phyloP scores from a whole-genome alignment of 1,140 invertebrate species.

The Leptinotarsa lineolata region DNA sequence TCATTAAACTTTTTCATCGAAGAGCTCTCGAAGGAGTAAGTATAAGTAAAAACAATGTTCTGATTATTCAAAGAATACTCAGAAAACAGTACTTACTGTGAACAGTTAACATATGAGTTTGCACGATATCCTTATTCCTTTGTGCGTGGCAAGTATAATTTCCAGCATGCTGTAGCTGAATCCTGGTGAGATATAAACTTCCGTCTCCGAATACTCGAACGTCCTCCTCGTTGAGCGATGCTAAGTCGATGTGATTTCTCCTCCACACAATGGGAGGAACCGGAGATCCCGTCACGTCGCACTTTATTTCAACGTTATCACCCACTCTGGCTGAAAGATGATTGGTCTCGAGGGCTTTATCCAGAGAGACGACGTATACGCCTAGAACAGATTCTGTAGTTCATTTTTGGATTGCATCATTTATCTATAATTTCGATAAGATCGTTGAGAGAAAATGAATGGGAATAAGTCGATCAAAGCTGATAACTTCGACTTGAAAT shows the following conservation, averaged over 20 bases:
- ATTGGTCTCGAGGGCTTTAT: conserved; percentile 75
- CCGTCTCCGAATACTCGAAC: conserved; percentile 74
- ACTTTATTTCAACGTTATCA: conserved; percentile 81
- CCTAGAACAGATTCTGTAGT: conserved; percentile 56
- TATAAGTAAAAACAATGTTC: too few relatives aligned
- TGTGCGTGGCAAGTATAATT: conserved; percentile 82
- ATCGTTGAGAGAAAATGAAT: too few relatives aligned
- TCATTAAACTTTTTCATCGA: too few relatives aligned
- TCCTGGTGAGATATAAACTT: conserved; percentile 74
- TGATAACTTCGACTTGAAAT: too few relatives aligned
- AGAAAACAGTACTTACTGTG: conserved; percentile 67
- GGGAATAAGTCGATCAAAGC: too few relatives aligned
- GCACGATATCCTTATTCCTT: conserved; percentile 73
- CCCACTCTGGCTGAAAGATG: conserved; percentile 70
- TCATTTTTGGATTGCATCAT: conserved; percentile 10
- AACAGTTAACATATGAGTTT: conserved; percentile 76
- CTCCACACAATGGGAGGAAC: conserved; percentile 75
- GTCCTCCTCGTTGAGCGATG: conserved; percentile 67
- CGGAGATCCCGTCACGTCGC: conserved; percentile 74
- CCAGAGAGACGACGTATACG: conserved; percentile 73
- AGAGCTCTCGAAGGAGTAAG: too few relatives aligned
- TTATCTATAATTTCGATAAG: not conserved
- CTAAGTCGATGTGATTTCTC: conserved; percentile 70
- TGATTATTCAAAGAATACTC: too few relatives aligned
- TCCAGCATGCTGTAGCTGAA: conserved; percentile 77